These are phyloP conservation scores for Drosophila yooni DNA, from an alignment of 2,888 invertebrate species.

Conservation along the genomic window DNA sequence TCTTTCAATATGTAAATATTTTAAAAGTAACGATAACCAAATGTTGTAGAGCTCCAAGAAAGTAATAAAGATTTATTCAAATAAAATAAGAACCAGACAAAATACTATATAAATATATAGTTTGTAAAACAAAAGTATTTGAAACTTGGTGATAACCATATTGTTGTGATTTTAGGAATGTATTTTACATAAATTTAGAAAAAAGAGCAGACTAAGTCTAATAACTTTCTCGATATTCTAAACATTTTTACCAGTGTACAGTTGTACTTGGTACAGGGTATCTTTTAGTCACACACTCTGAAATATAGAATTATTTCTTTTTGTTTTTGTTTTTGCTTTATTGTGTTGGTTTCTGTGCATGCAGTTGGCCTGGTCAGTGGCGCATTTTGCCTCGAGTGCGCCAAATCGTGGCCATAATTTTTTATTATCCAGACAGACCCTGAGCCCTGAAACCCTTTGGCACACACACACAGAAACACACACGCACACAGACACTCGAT, in stretches of 20 bases:
- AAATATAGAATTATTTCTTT: not conserved
- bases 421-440: constrained; percentile 68
- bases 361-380: constrained; percentile 67
- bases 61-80: not conserved
- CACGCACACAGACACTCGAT: constrained; percentile 3
- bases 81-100: not conserved
- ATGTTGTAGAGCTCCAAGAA: not conserved
- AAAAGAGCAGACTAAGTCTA: not conserved
- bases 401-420: constrained; percentile 78
- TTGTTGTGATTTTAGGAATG: not conserved
- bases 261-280: constrained; percentile 7
- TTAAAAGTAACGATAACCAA: not conserved
- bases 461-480: constrained; percentile 15
- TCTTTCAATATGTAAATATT: not conserved
- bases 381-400: constrained; percentile 70
- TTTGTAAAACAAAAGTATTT: not conserved
- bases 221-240: not conserved
- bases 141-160: not conserved
- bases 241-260: not conserved
- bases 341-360: constrained; percentile 9
- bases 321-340: constrained; percentile 22
- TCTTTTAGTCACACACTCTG: not conserved
- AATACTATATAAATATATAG: not conserved
- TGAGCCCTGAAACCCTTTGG: constrained; percentile 27
- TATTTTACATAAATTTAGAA: not conserved